phyloP scores from a whole-genome alignment of 2,888 invertebrate genomes.

The Pyrrhosoma nymphula region DNA sequence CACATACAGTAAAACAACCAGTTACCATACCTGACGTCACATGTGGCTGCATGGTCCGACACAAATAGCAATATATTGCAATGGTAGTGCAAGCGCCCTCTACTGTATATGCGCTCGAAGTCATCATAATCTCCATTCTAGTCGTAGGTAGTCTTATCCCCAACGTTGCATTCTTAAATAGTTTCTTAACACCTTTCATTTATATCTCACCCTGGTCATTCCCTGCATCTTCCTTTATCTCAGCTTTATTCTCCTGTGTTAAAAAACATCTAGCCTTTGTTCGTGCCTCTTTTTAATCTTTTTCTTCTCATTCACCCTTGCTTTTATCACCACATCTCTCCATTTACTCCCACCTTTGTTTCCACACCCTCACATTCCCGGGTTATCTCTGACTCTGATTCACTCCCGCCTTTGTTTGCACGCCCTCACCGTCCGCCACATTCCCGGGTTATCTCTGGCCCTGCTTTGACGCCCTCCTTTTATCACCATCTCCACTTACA shows the following conservation, averaged over 20 bases:
- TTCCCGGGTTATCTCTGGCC: not conserved
- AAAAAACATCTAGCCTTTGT: not conserved
- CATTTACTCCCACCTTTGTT: not conserved
- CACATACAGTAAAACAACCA: no score
- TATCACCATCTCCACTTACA: not conserved
- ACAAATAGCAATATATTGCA: no score
- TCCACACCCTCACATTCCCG: no score
- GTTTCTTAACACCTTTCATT: not conserved
- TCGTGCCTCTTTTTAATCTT: not conserved
- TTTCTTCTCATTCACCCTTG: not conserved
- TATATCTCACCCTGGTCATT: not conserved
- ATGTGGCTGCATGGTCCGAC: no score
- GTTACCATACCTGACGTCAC: no score
- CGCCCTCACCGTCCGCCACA: no score
- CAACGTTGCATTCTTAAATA: not conserved
- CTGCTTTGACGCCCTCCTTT: not conserved
- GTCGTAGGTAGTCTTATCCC: not conserved
- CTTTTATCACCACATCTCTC: not conserved
- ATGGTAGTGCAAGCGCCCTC: no score
- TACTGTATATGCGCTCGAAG: no score
- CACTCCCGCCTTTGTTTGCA: no score
- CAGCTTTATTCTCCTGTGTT: not conserved
- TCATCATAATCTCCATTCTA: not conserved
- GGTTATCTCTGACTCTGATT: not conserved
- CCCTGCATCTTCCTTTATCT: not conserved